Conservation (phyloP, 2,113 vertebrate species). For the Zingel zingel region DNA sequence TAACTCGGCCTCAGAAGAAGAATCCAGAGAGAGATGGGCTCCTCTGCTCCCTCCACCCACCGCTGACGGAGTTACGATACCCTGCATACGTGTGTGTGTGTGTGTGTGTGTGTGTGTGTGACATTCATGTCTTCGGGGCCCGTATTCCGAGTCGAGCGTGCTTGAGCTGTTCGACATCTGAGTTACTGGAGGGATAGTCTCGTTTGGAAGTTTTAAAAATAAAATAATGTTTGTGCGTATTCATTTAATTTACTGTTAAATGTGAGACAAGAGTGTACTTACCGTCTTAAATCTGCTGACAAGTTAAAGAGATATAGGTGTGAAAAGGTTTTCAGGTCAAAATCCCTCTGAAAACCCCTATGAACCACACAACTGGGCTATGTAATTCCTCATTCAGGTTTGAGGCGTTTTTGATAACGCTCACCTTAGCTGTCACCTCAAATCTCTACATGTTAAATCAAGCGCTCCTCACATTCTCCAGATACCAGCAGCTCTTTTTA, state of each 20-base stretch:
- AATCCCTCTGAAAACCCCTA: neutral
- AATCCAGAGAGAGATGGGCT: constrained; percentile 11
- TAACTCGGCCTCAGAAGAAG: neutral
- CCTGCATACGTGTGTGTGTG: constrained; percentile 35
- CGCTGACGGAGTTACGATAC: constrained; percentile 35
- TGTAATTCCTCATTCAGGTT: neutral
- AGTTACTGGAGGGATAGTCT: neutral
- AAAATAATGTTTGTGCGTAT: too few species aligned
- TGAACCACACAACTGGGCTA: neutral
- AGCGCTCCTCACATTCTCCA: constrained; percentile 60
- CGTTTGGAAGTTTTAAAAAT: neutral
- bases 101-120: constrained; percentile 32
- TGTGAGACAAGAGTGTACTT: too few species aligned
- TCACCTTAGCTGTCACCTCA: constrained; percentile 30
- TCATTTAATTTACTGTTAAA: too few species aligned
- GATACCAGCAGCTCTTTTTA: constrained; percentile 47
- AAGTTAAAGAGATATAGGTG: too few species aligned
- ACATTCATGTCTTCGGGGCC: too few species aligned
- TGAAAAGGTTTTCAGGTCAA: too few species aligned
- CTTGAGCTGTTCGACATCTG: neutral
- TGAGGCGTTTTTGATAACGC: constrained; percentile 13
- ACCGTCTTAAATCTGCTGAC: too few species aligned
- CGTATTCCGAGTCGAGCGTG: neutral
- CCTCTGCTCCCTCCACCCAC: constrained; percentile 23
- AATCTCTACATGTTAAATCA: constrained; percentile 62